A percentile compares a stretch with the other conserved stretches of the same genome.
phyloP scores from a whole-genome alignment of 1,140 invertebrate species.

The Plutomurus gul region DNA sequence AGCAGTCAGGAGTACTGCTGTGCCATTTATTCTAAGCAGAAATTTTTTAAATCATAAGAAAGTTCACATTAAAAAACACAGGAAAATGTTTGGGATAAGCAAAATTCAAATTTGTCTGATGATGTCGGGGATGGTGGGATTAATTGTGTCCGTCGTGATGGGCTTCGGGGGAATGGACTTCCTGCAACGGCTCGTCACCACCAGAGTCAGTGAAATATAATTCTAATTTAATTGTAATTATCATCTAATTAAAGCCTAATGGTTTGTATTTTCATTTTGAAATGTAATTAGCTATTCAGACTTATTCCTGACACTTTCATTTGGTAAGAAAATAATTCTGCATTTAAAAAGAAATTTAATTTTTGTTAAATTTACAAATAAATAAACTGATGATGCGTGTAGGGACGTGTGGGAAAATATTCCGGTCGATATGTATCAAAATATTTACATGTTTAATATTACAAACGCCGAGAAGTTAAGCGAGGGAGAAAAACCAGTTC shows the following conservation, averaged over 20 bases:
- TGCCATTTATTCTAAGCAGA: no score
- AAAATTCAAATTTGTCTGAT: no score
- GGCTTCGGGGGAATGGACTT: slow-evolving; percentile 42
- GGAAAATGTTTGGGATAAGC: no score
- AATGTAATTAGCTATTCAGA: not conserved
- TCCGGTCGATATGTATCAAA: not conserved
- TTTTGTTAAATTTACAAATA: not conserved
- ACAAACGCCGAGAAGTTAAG: slow-evolving; percentile 40
- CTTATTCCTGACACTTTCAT: not conserved
- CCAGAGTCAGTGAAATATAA: not conserved
- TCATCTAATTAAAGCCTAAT: not conserved
- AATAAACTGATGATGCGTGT: not conserved
- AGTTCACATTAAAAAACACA: no score
- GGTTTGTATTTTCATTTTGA: not conserved
- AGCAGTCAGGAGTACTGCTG: no score
- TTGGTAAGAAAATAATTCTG: not conserved
- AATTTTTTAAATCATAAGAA: no score
- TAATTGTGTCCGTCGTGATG: not conserved
- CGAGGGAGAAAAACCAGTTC: not conserved
- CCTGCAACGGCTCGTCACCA: not conserved
- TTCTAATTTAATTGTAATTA: not conserved
- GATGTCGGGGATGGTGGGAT: no score
- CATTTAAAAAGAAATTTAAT: not conserved
- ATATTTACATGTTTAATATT: slow-evolving; percentile 37
- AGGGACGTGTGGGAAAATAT: not conserved